Conservation (phyloP, 2,888 invertebrate species). For the Rotaria sp. region DNA sequence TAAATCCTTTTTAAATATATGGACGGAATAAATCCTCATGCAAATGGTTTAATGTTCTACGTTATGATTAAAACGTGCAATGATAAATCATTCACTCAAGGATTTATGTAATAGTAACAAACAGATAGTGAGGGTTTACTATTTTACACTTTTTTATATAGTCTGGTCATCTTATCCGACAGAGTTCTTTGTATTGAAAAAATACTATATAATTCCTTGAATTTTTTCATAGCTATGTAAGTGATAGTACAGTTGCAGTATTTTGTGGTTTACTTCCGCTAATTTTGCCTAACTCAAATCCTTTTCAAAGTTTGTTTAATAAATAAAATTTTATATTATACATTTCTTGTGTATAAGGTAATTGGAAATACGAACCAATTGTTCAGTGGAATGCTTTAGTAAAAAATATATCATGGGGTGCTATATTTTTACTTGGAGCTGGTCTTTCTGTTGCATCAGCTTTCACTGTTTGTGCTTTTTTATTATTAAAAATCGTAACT, state of each 20-base stretch:
- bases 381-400: constrained; percentile 78
- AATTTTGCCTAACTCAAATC: constrained; percentile 67
- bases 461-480: constrained; percentile 59
- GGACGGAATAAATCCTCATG: too few species aligned
- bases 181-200: too few species aligned
- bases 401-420: constrained; percentile 79
- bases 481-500: neutral
- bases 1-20: too few species aligned
- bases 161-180: too few species aligned
- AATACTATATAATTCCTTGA: too few species aligned
- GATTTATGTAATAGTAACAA: too few species aligned
- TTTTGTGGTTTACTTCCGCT: constrained; percentile 74
- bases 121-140: too few species aligned
- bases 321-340: neutral
- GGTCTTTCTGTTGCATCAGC: constrained; percentile 83
- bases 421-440: constrained; percentile 67
- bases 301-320: constrained; percentile 61
- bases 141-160: too few species aligned
- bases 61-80: too few species aligned
- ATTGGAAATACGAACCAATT: constrained; percentile 59
- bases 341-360: neutral
- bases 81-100: too few species aligned
- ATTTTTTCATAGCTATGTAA: constrained; percentile 46
- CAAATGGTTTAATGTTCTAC: too few species aligned
- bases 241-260: constrained; percentile 62